Evolutionary conservation across 1,140 invertebrate genomes (phyloP), one percentile per base, ranked within the genome.

Genomic region (Dendrolimus punctatus): DNA sequence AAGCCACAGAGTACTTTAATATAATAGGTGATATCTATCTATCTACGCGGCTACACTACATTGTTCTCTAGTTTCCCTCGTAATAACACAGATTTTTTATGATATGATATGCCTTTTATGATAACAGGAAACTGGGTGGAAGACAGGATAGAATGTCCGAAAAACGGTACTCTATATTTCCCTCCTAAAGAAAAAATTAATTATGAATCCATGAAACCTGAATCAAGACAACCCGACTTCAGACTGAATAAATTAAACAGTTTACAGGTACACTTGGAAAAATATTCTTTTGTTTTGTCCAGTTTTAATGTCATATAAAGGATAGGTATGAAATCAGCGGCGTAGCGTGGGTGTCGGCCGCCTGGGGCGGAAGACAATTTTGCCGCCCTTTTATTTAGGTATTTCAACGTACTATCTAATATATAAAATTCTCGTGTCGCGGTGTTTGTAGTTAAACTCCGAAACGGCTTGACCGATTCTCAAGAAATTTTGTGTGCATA

Each of bases 51-150:
- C 36, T 49, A 39, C 10, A 2, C 10, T n/a, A n/a, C n/a, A 8
- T 23, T n/a, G 8, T n/a, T 49, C 4, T 37, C 6, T 40, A 10
- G 39, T 40, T 5, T 2, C 7, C 8, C 39, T 1, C 4, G 10
- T 2, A n/a, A 39, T 7, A n/a, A 0, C 4, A 8, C 9, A 6
- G 6, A 9, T 49, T 8, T 37, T 48, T 9, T 40, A 8, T 40
- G 10, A 6, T 40, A 49, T n/a, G 23, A 6, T 45, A 10, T 38
- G 39, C 39, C 6, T 38, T 38, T 36, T 48, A 6, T 48, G 36
- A 37, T 41, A 38, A n/a, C 46, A 85, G 82, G 76, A 1, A 83
- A 85, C 49, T 85, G 82, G 82, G 78, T 85, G 3, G 82, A 85
- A 67, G 77, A 83, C 43, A 69, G 71, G 55, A 82, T 72, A 41